These are phyloP conservation scores for Aleiodes leptofemur DNA, from an alignment of 2,888 invertebrate genomes.

Conservation along the genomic window DNA sequence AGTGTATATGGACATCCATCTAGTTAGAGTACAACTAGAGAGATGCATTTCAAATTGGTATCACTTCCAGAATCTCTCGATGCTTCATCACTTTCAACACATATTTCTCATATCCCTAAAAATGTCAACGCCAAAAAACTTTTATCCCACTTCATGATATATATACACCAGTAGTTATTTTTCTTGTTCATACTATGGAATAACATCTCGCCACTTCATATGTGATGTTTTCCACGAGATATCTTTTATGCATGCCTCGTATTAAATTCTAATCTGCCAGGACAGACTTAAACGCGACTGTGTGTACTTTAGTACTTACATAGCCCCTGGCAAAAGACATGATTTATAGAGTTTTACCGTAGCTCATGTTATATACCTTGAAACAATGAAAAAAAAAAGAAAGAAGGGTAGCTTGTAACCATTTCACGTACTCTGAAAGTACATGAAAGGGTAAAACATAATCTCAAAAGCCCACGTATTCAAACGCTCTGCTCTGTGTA, in stretches of 20 bases:
- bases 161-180: background rate
- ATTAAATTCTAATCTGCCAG: conserved; percentile 46
- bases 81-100: conserved; percentile 7
- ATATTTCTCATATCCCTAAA: conserved; percentile 1
- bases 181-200: background rate
- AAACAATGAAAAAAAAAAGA: conserved; percentile 6
- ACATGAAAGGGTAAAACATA: conserved; percentile 10
- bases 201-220: background rate
- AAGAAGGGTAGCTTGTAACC: background rate
- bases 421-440: conserved; percentile 1
- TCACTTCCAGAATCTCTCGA: background rate
- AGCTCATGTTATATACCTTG: conserved; percentile 3
- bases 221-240: background rate
- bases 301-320: conserved; percentile 32
- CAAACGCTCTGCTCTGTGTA: too few relatives aligned
- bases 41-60: conserved; percentile 26
- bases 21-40: conserved; percentile 34
- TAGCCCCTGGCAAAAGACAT: conserved; percentile 24
- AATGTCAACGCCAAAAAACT: background rate
- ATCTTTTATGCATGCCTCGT: conserved; percentile 40
- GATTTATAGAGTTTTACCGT: conserved; percentile 42
- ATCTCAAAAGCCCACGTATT: conserved; percentile 11
- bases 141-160: background rate
- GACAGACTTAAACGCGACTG: conserved; percentile 16
- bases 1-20: conserved; percentile 30